A percentile compares a stretch with the other conserved stretches of the same genome.
phyloP scores from a whole-genome alignment of 1,140 invertebrate species.

The Drosophila trapezifrons region DNA sequence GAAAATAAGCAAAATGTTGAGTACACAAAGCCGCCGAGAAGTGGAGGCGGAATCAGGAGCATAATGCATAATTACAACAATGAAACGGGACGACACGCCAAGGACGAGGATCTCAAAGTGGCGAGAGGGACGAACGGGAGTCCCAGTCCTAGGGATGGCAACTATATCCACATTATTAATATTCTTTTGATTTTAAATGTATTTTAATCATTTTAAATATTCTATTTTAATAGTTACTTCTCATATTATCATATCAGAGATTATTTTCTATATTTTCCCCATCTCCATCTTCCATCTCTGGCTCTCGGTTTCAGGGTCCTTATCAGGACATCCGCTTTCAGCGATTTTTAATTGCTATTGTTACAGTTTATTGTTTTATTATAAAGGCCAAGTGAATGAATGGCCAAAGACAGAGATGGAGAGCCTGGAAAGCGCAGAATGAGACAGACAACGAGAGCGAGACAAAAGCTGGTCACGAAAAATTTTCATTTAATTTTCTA shows the following conservation, averaged over 20 bases:
- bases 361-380: conserved; percentile 82
- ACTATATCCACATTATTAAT: neutral
- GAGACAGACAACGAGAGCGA: conserved; percentile 2
- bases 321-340: conserved; percentile 81
- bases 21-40: conserved; percentile 6
- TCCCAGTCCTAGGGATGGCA: neutral
- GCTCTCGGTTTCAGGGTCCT: conserved; percentile 47
- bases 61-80: conserved; percentile 81
- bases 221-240: neutral
- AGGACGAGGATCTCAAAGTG: conserved; percentile 60
- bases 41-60: conserved; percentile 26
- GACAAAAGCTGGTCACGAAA: conserved; percentile 38
- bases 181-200: neutral
- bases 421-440: neutral
- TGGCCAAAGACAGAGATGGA: conserved; percentile 52
- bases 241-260: too few relatives aligned
- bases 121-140: conserved; percentile 8
- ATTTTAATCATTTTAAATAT: neutral
- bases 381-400: conserved; percentile 79
- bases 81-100: conserved; percentile 44
- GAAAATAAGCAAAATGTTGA: conserved; percentile 15
- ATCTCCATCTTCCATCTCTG: too few relatives aligned
- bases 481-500: conserved; percentile 64
- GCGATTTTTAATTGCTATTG: conserved; percentile 82
- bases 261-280: too few relatives aligned